These are phyloP conservation scores for Pseudorectes ferrugineus DNA, from an alignment of 2,113 vertebrate species.

Conservation along the genomic window DNA sequence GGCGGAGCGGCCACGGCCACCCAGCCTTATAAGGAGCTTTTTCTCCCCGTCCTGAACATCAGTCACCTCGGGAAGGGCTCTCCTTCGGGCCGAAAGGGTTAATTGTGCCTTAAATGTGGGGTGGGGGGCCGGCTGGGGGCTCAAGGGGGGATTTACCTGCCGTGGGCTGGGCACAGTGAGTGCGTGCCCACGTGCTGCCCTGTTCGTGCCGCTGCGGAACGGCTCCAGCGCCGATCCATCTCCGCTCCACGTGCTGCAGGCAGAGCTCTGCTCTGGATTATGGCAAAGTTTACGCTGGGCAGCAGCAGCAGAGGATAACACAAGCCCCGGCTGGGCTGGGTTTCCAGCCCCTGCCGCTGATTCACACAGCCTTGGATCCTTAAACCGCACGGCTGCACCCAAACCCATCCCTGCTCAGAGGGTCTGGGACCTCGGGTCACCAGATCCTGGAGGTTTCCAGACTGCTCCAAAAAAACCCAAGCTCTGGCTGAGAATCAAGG, in stretches of 20 bases:
- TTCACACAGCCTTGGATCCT: not conserved
- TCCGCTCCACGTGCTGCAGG: not conserved
- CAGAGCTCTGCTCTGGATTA: not conserved
- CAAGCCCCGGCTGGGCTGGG: not conserved
- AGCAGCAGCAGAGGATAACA: not conserved
- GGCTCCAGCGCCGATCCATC: not conserved
- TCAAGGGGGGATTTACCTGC: not conserved
- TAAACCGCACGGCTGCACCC: not conserved
- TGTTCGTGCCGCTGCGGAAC: not conserved
- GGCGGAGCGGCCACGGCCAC: not conserved
- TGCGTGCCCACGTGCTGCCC: not conserved
- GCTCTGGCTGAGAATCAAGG: not conserved
- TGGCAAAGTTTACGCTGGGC: not conserved
- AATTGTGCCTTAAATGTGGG: rapidly evolving
- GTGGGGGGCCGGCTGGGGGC: not conserved
- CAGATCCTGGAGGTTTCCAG: not conserved
- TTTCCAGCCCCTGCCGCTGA: not conserved
- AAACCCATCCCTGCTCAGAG: rapidly evolving
- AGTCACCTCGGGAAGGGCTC: not conserved
- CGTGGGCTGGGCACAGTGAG: rapidly evolving
- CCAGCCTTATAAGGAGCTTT: not conserved
- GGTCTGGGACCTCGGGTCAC: rapidly evolving
- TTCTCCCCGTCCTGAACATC: not conserved
- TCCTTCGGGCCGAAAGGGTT: not conserved
- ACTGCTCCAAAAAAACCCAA: not conserved